phyloP scores from a whole-genome alignment of 2,888 invertebrate species.

The Uloborus plumipes region DNA sequence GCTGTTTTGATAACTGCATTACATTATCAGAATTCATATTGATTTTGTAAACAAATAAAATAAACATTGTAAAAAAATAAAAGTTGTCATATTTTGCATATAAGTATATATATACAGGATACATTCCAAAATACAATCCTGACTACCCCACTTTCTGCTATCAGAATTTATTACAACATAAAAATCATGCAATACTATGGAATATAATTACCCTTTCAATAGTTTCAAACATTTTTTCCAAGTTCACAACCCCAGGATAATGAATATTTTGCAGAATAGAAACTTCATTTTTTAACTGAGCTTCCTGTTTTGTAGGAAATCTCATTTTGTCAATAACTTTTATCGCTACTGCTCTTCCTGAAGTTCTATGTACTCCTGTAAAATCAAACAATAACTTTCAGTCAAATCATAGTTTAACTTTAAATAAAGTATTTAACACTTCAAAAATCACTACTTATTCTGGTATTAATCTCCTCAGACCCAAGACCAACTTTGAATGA shows the following conservation, averaged over 20 bases:
- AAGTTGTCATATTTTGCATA: too few relatives aligned
- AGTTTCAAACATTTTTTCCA: conserved; percentile 99
- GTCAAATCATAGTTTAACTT: not conserved
- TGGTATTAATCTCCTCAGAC: too few relatives aligned
- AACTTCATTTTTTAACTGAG: conserved; percentile 98
- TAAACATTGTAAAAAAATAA: too few relatives aligned
- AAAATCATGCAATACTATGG: not conserved
- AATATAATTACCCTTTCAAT: conserved; percentile 81
- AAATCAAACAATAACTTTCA: not conserved
- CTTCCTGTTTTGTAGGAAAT: conserved; percentile 99
- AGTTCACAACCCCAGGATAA: conserved; percentile 78
- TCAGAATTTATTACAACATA: not conserved
- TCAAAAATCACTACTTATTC: too few relatives aligned
- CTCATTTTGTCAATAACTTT: conserved; percentile 98
- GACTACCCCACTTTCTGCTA: too few relatives aligned
- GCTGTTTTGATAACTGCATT: too few relatives aligned
- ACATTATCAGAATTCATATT: too few relatives aligned
- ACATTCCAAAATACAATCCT: too few relatives aligned
- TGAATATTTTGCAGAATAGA: conserved; percentile 95
- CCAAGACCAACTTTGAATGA: too few relatives aligned
- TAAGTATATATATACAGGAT: too few relatives aligned
- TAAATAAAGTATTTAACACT: too few relatives aligned
- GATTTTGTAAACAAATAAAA: too few relatives aligned
- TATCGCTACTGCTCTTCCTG: conserved; percentile 92
- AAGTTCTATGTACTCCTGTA: conserved; percentile 79